These are phyloP conservation scores for Serinus canaria DNA, from an alignment of 2,113 vertebrate species.

Conservation along the genomic window DNA sequence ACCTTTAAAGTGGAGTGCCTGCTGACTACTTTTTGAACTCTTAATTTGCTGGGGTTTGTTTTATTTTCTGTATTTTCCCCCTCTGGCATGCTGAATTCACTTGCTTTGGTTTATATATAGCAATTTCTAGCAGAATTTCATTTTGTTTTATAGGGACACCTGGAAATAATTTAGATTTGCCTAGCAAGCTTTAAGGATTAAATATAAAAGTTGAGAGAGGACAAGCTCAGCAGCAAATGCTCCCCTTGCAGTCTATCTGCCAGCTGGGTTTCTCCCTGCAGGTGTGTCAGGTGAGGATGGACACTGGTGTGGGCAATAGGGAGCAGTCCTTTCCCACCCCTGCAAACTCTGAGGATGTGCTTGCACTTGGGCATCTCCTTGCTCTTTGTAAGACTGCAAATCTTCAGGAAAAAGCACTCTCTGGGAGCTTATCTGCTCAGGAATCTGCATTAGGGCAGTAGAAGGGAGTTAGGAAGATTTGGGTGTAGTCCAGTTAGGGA, in stretches of 20 bases:
- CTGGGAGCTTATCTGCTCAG: background rate
- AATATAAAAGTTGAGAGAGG: background rate
- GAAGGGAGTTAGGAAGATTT: background rate
- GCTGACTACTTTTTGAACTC: background rate
- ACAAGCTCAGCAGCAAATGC: background rate
- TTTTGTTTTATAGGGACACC: background rate
- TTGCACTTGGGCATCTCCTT: background rate
- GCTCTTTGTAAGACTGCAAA: background rate
- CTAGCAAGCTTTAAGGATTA: background rate
- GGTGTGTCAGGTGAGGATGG: background rate
- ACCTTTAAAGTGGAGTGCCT: background rate
- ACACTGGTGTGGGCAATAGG: background rate
- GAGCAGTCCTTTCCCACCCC: background rate
- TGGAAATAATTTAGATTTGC: constrained; percentile 36
- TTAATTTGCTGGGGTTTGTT: background rate
- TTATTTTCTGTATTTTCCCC: background rate
- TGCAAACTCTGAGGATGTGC: background rate
- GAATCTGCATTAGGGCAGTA: background rate
- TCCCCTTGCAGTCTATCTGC: background rate
- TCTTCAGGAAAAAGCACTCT: background rate
- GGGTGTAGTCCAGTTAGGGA: background rate
- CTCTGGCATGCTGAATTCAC: constrained; percentile 31
- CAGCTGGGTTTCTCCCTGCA: background rate
- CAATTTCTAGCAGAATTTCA: constrained; percentile 12
- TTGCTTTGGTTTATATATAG: constrained; percentile 36